Evolutionary conservation across 2,113 vertebrate genomes (phyloP).

Genomic region (Malurus alboscapulatus): DNA sequence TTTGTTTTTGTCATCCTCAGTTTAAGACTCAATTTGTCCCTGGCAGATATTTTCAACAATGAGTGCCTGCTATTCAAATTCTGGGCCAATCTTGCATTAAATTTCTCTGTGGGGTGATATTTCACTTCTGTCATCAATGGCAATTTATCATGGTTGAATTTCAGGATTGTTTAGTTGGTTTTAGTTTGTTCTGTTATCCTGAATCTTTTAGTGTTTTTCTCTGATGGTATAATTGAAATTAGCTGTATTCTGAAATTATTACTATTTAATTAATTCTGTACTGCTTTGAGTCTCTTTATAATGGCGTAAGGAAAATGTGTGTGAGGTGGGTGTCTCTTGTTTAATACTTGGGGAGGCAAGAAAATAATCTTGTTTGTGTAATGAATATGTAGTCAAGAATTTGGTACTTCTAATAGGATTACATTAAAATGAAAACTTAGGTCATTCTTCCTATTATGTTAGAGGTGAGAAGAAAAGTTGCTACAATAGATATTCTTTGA

Average conservation of each 20-base stretch:
- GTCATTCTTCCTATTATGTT: rapidly evolving
- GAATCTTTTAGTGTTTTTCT: background rate
- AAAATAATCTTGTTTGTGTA: background rate
- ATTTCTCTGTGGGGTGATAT: background rate
- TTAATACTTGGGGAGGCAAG: background rate
- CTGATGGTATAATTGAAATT: background rate
- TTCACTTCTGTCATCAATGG: background rate
- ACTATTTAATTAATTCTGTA: background rate
- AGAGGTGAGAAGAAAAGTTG: background rate
- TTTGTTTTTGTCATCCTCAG: background rate
- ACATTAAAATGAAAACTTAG: background rate
- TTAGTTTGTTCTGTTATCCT: background rate
- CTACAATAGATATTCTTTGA: background rate
- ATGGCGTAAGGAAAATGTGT: background rate
- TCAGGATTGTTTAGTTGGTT: background rate
- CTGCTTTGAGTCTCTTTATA: background rate
- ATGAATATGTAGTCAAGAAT: background rate
- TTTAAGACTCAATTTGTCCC: background rate
- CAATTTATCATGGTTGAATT: background rate
- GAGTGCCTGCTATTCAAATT: background rate
- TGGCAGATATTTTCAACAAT: background rate
- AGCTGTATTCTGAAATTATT: background rate
- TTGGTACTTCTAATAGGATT: background rate
- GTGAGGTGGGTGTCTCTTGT: background rate
- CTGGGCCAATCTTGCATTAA: background rate